Evolutionary conservation across 2,888 invertebrate species (phyloP), one percentile per base, ranked within the genome.

Genomic region (Caenorhabditis sp.): DNA sequence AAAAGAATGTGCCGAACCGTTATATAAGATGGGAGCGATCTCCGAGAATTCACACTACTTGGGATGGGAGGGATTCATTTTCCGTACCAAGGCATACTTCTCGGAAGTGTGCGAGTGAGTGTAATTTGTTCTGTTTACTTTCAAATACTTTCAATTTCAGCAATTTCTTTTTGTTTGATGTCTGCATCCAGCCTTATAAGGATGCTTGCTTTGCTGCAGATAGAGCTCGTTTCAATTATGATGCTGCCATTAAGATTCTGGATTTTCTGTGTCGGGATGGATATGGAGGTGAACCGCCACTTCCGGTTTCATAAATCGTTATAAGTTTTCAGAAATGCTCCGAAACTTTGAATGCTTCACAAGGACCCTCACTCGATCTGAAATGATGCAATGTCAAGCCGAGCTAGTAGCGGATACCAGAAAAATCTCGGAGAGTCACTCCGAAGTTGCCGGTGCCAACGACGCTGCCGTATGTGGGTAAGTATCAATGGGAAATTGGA

Each of bases 381-480:
- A 90, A 81, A 89, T 90, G 89, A 89, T 89, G 88, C 88, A 89
- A 54, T 90, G 90, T 66, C 88, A 87, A 70, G 86, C 88, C 0
- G 89, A 89, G 64, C 81, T 90, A 80, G 84, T 90, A 5, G 83
- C 87, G 3, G 89, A 89, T 56, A 86, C 89, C 0, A 70, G 85
- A 24, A 87, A 87, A 41, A 83, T 89, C 1, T 82, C 88, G 0
- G 80, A 84, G 28, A 84, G 54, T 28, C 72, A 77, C 14, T 76
- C 84, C 12, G 47, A 47, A 41, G 64, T 58, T 49, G 16, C 58
- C 12, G 51, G 82, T 63, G 64, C 66, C 4, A 72, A 80, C 41
- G 74, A 89, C 47, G 82, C 81, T 12, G 87, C 88, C 0, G 87
- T 89, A 69, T 89, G 89, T 76, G 89, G 89, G 89, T 88, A 68